Conservation (phyloP, 1,140 invertebrate species). For the Halesus radiatus region DNA sequence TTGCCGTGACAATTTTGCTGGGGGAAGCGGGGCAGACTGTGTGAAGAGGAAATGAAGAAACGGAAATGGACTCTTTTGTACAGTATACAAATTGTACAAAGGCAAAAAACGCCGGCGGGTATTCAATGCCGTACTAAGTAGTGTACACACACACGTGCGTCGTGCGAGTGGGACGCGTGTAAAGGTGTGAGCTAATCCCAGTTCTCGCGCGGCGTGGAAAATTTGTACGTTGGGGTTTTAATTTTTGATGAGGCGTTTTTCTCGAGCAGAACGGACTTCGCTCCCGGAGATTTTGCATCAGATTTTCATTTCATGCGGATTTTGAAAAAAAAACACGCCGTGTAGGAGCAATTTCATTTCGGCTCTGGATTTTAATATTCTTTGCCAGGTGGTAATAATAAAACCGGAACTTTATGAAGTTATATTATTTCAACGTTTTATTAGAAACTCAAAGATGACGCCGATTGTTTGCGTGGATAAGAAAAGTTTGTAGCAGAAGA, state of each 20-base stretch:
- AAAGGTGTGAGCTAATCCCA: constrained; percentile 4
- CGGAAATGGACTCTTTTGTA: constrained; percentile 54
- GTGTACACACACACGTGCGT: neutral
- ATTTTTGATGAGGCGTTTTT: constrained; percentile 34
- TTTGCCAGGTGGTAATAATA: too few species aligned
- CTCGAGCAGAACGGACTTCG: constrained; percentile 16
- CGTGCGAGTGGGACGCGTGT: constrained; percentile 2
- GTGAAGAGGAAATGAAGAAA: constrained; percentile 51
- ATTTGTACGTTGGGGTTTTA: constrained; percentile 32
- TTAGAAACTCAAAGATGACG: too few species aligned
- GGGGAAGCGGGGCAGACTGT: constrained; percentile 34
- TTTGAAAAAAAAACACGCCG: neutral
- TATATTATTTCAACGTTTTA: too few species aligned
- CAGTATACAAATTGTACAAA: constrained; percentile 55
- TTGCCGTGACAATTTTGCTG: constrained; percentile 48
- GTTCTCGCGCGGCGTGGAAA: constrained; percentile 3
- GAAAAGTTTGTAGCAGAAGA: too few species aligned
- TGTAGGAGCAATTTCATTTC: neutral
- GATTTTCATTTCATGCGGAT: constrained; percentile 6
- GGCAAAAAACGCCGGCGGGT: constrained; percentile 45
- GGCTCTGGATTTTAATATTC: too few species aligned
- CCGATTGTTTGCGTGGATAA: too few species aligned
- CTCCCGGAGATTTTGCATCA: neutral
- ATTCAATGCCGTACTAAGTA: constrained; percentile 14
- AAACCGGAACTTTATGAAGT: too few species aligned